Base-by-base conservation (phyloP, 2,888 invertebrate genomes). In the Eubasilissa splendida region DNA sequence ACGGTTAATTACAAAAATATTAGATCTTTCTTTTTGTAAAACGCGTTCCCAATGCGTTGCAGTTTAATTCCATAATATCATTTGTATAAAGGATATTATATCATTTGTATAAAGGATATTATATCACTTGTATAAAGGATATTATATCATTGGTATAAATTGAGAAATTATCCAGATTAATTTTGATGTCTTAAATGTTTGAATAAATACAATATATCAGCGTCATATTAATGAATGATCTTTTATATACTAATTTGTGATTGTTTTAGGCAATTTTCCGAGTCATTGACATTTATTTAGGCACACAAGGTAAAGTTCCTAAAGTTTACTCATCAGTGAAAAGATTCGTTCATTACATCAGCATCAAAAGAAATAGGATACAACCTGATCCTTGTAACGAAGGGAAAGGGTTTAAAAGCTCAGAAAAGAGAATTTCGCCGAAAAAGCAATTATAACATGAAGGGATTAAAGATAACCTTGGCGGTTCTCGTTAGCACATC, bases 331-430 rank as follows among this genome's bases (percentile, higher is more conserved):
- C 76, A 76, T 76, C 65, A 76, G 56, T 31, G 33, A 12, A 33
- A 33, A 76, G 53, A 76, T 65, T 76, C 76, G n/a, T 76, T 76
- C 65, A 76, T 76, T 76, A 76, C 54, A 65, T 53, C 76, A 65
- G 65, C 65, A 65, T 65, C 65, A 52, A 65, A 63, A 63, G 76
- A 76, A 76, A 76, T 54, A n/a, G 65, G 76, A 76, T 76, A 76
- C 63, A 76, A 76, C 65, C 53, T 50, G 63, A 76, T 60, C 76
- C 12, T 11, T 11, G 14, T 50, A 74, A 42, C 9, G 56, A 42
- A 74, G 59, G 14, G 59, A 59, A 50, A 50, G 33, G 12, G n/a
- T 59, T 74, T 74, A 59, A 12, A 42, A 7, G 42, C 7, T 42
- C 42, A 5, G 42, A 42, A 42, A 52, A 68, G 68, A 42, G 50